phyloP scores from a whole-genome alignment of 2,888 invertebrate species.

The Meiosimyza decipiens region DNA sequence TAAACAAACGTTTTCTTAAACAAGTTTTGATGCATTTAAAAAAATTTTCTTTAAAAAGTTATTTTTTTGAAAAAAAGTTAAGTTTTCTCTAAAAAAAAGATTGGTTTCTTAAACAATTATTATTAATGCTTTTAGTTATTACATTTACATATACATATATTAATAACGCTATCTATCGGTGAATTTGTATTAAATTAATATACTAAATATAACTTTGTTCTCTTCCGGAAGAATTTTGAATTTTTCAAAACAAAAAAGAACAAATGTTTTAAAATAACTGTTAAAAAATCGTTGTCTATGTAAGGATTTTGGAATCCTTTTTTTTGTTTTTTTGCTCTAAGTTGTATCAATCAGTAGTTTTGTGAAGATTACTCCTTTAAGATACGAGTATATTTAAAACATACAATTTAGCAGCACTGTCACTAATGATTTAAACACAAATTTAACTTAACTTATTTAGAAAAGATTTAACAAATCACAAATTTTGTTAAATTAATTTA shows the following conservation, averaged over 20 bases:
- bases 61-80: too few relatives aligned
- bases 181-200: constrained; percentile 3
- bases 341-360: constrained; percentile 5
- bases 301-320: neutral
- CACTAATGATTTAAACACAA: constrained; percentile 28
- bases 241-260: constrained; percentile 10
- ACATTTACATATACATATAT: constrained; percentile 19
- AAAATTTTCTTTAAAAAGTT: too few relatives aligned
- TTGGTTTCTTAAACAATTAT: constrained; percentile 20
- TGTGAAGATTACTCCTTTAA: neutral
- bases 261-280: neutral
- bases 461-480: constrained; percentile 38
- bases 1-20: too few relatives aligned
- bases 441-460: constrained; percentile 19
- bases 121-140: constrained; percentile 15
- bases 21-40: too few relatives aligned
- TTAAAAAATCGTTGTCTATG: constrained; percentile 2
- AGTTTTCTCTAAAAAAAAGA: too few relatives aligned
- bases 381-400: neutral
- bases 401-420: neutral
- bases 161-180: constrained; percentile 14
- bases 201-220: constrained; percentile 6
- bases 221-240: constrained; percentile 8
- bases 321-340: neutral
- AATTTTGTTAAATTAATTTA: constrained; percentile 40